Percentiles rank a stretch among this genome's conserved stretches.
These are phyloP conservation scores for Adelosebastes latens DNA, from an alignment of 2,797 vertebrate genomes.

Conservation along the genomic window DNA sequence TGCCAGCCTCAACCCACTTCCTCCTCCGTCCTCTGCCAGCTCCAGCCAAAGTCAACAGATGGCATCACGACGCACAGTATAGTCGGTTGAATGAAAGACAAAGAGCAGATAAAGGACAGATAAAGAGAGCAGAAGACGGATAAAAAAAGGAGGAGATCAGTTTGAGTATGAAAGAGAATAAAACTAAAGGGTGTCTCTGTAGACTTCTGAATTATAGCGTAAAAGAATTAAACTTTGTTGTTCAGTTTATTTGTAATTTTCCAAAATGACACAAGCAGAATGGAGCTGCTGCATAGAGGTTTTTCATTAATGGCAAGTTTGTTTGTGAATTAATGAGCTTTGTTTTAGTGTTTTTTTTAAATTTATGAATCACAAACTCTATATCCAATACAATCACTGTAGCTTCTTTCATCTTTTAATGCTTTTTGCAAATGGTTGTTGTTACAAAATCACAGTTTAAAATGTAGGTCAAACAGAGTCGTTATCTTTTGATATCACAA, in stretches of 20 bases:
- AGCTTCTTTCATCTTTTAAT: neutral
- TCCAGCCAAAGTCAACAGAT: conserved; percentile 70
- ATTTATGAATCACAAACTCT: neutral
- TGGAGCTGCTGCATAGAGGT: neutral
- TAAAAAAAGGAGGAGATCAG: neutral
- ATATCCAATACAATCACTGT: neutral
- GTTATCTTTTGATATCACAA: neutral
- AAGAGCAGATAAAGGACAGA: conserved; percentile 18
- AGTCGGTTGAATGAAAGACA: conserved; percentile 17
- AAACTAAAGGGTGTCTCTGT: neutral
- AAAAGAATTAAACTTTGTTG: neutral
- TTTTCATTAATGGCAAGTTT: neutral
- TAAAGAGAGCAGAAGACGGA: neutral
- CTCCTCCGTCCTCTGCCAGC: conserved; percentile 26
- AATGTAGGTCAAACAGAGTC: neutral
- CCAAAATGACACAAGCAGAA: neutral
- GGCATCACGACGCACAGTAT: conserved; percentile 35
- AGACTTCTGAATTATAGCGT: neutral
- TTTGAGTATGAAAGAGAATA: neutral
- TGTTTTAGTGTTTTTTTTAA: neutral
- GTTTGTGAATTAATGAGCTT: neutral
- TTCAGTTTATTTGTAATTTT: neutral
- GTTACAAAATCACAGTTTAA: neutral
- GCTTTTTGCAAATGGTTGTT: neutral
- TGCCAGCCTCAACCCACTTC: conserved; percentile 27